Evolutionary conservation across 2,797 vertebrate genomes (phyloP), one percentile per base, ranked within the genome.

Genomic region (Philypnodon macrostomus): DNA sequence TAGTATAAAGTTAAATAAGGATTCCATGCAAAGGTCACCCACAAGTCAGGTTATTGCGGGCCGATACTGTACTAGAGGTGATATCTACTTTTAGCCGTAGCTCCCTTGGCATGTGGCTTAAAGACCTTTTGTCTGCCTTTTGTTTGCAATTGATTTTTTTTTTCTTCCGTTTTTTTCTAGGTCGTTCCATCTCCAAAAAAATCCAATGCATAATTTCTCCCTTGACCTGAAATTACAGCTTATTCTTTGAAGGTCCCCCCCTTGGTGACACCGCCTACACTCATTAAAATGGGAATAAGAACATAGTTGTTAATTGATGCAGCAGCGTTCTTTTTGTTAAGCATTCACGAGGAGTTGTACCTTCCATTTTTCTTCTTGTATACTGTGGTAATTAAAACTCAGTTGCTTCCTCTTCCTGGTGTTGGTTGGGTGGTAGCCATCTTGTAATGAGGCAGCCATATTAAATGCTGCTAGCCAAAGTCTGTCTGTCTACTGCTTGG

Each of bases 331-430:
- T 47, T 60, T 64, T 73, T 74, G 60, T 70, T 70, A 56, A 29
- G 60, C 48, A 50, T 56, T 66, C 29, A 3, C 2, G 41, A 59
- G 63, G 21, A 71, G 64, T 30, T 11, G 51, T 47, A 67, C 50
- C 47, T 66, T 78, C 46, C 53, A 63, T 73, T 77, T 81, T 79
- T 73, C 52, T 63, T 71, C 53, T 68, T 9, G 4, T 70, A 73
- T 67, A 77, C 47, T 46, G 76, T 53, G 80, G 78, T 85, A 85
- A 87, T 87, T 85, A 84, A 79, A 81, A 73, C 67, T 75, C 63
- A 34, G 63, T 50, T 74, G 57, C 53, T 58, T 74, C 57, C 57
- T 53, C 67, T 65, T 12, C 32, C 59, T 77, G 58, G 66, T 74
- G 77, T 80, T 68, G 77, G 73, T 54, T 61, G 64, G 75, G 63